Evolutionary conservation across 2,888 invertebrate species (phyloP), one percentile per base, ranked within the genome.

Genomic region (Nomada ferruginata): DNA sequence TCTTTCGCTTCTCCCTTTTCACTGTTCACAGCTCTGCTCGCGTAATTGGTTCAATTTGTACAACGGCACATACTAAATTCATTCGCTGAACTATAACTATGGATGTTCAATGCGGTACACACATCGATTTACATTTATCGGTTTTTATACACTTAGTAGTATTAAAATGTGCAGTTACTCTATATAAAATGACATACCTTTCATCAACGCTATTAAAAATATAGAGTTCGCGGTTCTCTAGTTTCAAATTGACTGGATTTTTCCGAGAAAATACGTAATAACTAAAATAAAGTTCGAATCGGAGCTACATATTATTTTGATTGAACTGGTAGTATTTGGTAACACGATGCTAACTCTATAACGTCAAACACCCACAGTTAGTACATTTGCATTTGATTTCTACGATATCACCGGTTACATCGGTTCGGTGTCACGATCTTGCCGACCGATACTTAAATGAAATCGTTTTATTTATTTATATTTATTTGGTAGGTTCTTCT

Each of bases 331-430:
- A 68, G 72, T 76, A 69, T 70, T 69, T 76, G 66, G 69, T 77
- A 70, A 85, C 70, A 76, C 83, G 76, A 82, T 81, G 66, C 61
- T 74, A 74, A 83, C 66, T 70, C 68, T 84, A 74, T 61, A 71
- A 84, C 75, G 74, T 89, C 79, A 85, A 88, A 89, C 87, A 89
- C 86, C 88, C 87, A 85, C 81, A 87, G 87, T 87, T 85, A 81
- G 69, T 87, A 85, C 73, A 74, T 57, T 82, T 55, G 44, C 57
- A 60, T 72, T 79, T 72, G 75, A 83, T 82, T 79, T 71, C 50
- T 74, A 72, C 66, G 69, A 61, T 64, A 72, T 66, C 77, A 79
- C 82, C 80, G 77, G 69, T 59, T 60, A 63, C 77, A 79, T 79
- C 80, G 77, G 69, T 59, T 60, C n/a, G 60, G 52, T 75, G 79